These are phyloP conservation scores for Chelonoidis abingdonii DNA, from an alignment of 2,113 vertebrate genomes.

Conservation along the genomic window DNA sequence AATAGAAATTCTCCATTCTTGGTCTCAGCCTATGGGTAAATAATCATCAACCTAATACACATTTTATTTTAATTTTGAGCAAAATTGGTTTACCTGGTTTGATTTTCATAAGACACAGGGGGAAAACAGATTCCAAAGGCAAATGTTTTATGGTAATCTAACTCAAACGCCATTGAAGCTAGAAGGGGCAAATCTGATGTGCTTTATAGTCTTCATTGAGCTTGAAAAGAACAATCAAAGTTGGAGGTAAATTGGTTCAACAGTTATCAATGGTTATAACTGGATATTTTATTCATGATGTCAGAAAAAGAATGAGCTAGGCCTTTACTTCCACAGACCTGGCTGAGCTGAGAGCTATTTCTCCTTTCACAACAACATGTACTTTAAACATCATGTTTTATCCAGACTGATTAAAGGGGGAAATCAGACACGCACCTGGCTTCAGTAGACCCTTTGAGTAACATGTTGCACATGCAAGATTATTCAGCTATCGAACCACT, in stretches of 20 bases:
- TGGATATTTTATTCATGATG: neutral
- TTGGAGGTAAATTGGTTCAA: neutral
- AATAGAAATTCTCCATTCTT: neutral
- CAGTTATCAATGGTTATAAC: neutral
- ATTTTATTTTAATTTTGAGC: neutral
- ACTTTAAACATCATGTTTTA: neutral
- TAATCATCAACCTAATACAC: neutral
- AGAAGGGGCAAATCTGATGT: neutral
- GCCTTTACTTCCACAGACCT: neutral
- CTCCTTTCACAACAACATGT: neutral
- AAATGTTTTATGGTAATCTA: neutral
- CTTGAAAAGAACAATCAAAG: neutral
- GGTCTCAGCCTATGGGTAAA: neutral
- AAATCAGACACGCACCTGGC: neutral
- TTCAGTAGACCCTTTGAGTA: neutral
- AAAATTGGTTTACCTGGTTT: neutral
- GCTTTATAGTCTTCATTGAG: neutral
- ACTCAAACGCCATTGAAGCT: neutral
- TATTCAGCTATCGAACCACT: neutral
- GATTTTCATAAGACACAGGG: neutral
- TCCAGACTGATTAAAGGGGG: neutral
- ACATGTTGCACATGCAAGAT: neutral
- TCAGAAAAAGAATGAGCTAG: neutral
- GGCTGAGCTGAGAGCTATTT: neutral
- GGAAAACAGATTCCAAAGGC: slow-evolving; percentile 1